Conservation (phyloP, 2,797 vertebrate genomes). For the Vireo griseus region DNA sequence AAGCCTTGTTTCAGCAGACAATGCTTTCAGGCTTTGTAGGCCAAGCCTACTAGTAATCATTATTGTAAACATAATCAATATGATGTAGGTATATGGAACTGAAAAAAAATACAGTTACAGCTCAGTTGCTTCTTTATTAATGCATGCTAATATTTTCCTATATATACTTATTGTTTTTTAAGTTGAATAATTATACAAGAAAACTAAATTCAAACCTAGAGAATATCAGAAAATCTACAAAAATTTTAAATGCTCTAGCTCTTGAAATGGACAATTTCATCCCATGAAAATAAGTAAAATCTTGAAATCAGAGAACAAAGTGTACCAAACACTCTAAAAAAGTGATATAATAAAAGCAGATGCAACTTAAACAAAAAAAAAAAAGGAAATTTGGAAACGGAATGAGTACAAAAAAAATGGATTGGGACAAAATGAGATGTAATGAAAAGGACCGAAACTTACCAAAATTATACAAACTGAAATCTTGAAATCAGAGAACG, state of each 20-base stretch:
- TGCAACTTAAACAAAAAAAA: background rate
- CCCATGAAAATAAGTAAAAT: background rate
- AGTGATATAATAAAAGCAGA: background rate
- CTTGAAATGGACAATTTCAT: background rate
- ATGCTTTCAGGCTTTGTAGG: background rate
- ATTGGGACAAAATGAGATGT: background rate
- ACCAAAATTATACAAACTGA: background rate
- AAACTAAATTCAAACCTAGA: background rate
- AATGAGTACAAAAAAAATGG: background rate
- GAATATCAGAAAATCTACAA: background rate
- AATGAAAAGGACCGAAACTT: background rate
- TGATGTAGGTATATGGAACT: background rate
- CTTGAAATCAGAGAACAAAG: background rate
- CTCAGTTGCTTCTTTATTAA: background rate
- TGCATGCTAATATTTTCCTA: background rate
- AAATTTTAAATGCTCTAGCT: background rate
- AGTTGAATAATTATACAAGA: background rate
- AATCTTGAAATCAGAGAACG: background rate
- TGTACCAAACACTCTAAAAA: background rate
- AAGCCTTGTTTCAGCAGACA: background rate
- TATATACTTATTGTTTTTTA: background rate
- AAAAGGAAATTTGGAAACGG: background rate
- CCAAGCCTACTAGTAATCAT: background rate
- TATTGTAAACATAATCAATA: background rate
- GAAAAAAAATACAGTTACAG: background rate